Conservation (phyloP, 2,113 vertebrate genomes). For the Chrysochloris asiatica region DNA sequence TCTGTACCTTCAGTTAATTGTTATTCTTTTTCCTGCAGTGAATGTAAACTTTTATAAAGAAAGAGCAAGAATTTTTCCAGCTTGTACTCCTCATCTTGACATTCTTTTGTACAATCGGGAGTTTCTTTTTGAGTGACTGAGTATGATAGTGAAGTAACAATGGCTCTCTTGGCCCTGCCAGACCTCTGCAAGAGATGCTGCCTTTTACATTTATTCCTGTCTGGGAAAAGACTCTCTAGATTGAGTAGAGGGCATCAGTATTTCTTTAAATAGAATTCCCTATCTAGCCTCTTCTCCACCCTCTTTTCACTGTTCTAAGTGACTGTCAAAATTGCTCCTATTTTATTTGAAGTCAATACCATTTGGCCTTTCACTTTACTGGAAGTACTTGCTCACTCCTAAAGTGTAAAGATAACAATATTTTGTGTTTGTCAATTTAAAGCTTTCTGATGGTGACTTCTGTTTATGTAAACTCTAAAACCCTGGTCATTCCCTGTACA, state of each 20-base stretch:
- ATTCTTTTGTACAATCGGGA: slow-evolving; percentile 15
- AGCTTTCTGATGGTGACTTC: neutral
- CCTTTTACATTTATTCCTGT: slow-evolving; percentile 30
- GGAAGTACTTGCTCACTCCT: slow-evolving; percentile 33
- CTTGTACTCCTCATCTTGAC: neutral
- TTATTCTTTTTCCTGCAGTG: neutral
- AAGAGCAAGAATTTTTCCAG: slow-evolving; percentile 31
- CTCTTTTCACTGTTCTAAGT: slow-evolving; percentile 36
- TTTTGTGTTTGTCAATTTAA: slow-evolving; percentile 15
- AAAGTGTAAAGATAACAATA: neutral
- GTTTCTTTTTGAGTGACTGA: slow-evolving; percentile 36
- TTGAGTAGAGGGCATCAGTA: neutral
- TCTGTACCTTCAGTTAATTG: neutral
- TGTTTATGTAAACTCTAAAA: slow-evolving; percentile 17
- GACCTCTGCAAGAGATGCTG: neutral
- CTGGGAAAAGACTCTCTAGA: neutral
- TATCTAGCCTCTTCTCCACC: neutral
- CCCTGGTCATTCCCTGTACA: neutral
- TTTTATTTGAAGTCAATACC: slow-evolving; percentile 56
- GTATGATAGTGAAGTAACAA: slow-evolving; percentile 45
- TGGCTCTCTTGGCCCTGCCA: neutral
- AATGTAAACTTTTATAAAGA: slow-evolving; percentile 37
- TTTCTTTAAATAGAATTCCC: slow-evolving; percentile 65
- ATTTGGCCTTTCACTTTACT: slow-evolving; percentile 42
- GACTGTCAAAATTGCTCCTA: slow-evolving; percentile 31